A percentile compares a stretch with the other conserved stretches of the same genome.
Evolutionary conservation across 2,797 vertebrate genomes (phyloP).

Genomic region (Dendrocincla tyrannina): DNA sequence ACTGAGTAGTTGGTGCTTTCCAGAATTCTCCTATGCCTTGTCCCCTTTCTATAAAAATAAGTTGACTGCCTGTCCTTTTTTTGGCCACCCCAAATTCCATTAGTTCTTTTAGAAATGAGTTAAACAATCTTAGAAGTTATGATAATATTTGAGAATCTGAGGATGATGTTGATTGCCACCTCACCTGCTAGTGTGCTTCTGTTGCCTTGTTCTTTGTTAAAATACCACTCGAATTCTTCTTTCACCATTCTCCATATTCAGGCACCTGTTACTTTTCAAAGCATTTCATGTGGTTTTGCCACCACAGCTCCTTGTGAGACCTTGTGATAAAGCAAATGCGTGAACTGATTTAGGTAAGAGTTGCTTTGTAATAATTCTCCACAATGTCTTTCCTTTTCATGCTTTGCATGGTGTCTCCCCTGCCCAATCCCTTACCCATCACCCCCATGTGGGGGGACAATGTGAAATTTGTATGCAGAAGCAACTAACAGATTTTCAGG

Average conservation of each 20-base stretch:
- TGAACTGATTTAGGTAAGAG: neutral
- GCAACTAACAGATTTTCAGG: neutral
- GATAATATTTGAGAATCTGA: neutral
- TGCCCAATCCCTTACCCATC: neutral
- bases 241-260: neutral
- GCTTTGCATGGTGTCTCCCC: neutral
- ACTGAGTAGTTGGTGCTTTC: neutral
- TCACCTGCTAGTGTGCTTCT: neutral
- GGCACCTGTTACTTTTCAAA: neutral
- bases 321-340: neutral
- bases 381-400: neutral
- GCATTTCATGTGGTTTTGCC: neutral
- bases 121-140: neutral
- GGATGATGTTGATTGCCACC: neutral
- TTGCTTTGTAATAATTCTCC: neutral
- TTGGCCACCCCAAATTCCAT: neutral
- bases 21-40: neutral
- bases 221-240: neutral
- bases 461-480: neutral
- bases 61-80: neutral
- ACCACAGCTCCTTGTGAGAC: neutral
- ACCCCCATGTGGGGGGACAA: fast-evolving
- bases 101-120: neutral
- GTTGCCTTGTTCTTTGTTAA: neutral
- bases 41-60: neutral